Conservation (phyloP, 2,113 vertebrate genomes). For the human region GRCh38 chr1:7145001-7145500, state of each 20-base stretch:
- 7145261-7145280: neutral
- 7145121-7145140: neutral
- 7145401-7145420: conserved; percentile 55
- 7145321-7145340: conserved; percentile 42
- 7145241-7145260: accelerated
- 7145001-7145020: too few species aligned
- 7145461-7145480: neutral
- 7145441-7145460: neutral
- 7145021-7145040: accelerated
- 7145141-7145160: neutral
- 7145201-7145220: neutral
- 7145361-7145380: conserved; percentile 55
- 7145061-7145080: neutral
- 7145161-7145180: neutral
- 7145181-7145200: accelerated
- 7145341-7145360: conserved; percentile 61
- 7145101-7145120: neutral
- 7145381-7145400: conserved; percentile 46
- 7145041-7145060: neutral
- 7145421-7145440: conserved; percentile 58
- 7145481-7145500: neutral
- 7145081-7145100: accelerated
- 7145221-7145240: neutral
- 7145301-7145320: conserved; percentile 21
- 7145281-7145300: neutral